Percentiles rank a stretch among this genome's conserved stretches.
phyloP scores from a whole-genome alignment of 2,113 vertebrate species.

The Rhinolophus ferrumequinum region DNA sequence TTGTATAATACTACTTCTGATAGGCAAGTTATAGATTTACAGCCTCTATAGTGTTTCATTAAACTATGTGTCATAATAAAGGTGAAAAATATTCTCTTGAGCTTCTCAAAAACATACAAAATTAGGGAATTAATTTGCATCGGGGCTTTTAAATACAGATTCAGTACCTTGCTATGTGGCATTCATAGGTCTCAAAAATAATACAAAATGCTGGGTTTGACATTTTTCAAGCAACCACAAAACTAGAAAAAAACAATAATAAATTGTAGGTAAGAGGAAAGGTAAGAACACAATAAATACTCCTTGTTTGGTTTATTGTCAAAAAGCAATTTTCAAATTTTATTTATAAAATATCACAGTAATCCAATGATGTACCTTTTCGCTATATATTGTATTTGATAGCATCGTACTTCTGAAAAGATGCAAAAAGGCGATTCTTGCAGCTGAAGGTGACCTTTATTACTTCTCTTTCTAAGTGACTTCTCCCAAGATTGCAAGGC shows the following conservation, averaged over 20 bases:
- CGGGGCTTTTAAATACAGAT: not conserved
- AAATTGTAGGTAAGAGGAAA: constrained; percentile 55
- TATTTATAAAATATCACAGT: constrained; percentile 64
- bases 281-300: not conserved
- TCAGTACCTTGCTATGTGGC: not conserved
- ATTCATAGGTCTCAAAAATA: constrained; percentile 38
- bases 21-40: not conserved
- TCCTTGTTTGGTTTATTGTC: not conserved
- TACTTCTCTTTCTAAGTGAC: constrained; percentile 42
- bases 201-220: constrained; percentile 36
- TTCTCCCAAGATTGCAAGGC: constrained; percentile 33
- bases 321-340: constrained; percentile 64
- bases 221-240: constrained; percentile 59
- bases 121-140: constrained; percentile 33
- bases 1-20: not conserved
- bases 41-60: not conserved
- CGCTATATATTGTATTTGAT: constrained; percentile 19
- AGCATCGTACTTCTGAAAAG: constrained; percentile 11
- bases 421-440: constrained; percentile 2
- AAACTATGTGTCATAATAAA: not conserved
- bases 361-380: not conserved
- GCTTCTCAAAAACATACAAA: not conserved
- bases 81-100: not conserved
- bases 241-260: constrained; percentile 9
- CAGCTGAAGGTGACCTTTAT: constrained; percentile 77